These are phyloP conservation scores for Euura lappo DNA, from an alignment of 1,140 invertebrate species.

Conservation along the genomic window DNA sequence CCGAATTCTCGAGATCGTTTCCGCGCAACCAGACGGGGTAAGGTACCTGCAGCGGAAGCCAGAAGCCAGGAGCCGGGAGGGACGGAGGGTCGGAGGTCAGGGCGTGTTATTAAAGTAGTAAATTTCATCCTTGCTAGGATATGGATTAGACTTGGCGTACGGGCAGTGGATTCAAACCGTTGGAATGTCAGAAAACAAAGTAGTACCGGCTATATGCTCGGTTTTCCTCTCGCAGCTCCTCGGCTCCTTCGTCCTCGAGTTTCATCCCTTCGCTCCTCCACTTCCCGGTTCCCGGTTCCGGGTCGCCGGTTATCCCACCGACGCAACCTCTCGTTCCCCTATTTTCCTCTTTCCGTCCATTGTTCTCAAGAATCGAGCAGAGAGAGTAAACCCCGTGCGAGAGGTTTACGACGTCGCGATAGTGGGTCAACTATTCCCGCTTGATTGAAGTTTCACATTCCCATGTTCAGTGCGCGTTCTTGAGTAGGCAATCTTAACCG, in stretches of 20 bases:
- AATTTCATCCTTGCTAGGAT: conserved; percentile 38
- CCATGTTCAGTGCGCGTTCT: background rate
- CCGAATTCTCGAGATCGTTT: conserved; percentile 40
- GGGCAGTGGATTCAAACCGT: background rate
- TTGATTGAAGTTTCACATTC: conserved; percentile 5
- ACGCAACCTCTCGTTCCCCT: background rate
- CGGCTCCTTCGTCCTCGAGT: too few species aligned
- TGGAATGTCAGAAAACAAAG: conserved; percentile 7
- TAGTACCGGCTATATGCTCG: background rate
- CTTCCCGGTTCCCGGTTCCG: background rate
- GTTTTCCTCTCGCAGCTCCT: background rate
- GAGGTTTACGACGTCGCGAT: background rate
- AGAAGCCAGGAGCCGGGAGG: background rate
- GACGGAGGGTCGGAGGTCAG: background rate
- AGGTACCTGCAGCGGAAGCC: background rate
- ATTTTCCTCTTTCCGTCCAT: background rate
- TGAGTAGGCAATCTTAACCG: background rate
- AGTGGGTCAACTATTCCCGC: conserved; percentile 5
- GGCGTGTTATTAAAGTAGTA: conserved; percentile 47
- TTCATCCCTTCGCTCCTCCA: background rate
- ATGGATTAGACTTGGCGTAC: conserved; percentile 36
- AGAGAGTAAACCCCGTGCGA: background rate
- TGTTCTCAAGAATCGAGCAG: background rate
- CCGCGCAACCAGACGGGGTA: conserved; percentile 6
- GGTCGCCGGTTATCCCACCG: too few species aligned